Evolutionary conservation across 1,140 invertebrate species (phyloP), one percentile per base, ranked within the genome.

Genomic region (Tachypleus tridentatus): DNA sequence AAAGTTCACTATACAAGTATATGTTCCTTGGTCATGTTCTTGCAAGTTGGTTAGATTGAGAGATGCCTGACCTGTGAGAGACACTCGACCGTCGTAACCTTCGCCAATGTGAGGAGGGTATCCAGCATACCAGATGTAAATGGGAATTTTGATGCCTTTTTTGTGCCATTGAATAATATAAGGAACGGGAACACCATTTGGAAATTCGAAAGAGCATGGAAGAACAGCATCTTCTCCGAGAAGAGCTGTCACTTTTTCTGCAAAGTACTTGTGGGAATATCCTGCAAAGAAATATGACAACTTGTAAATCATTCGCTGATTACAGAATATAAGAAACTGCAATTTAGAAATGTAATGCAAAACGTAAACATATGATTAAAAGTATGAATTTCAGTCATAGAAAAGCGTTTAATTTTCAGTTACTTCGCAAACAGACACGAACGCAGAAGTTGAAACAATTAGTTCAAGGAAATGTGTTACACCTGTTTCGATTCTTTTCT

Each of bases 111-210:
- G 93, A 62, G 92, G 91, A 69, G 91, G 91, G 78, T 96, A 96
- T 75, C 89, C 91, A 79, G 94, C 91, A 83, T 95, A 96, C 91
- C 91, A 95, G 79, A 95, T 95, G 82, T 93, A 95, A 77, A 95
- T 93, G 70, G 91, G 91, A 79, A 92, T 88, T 80, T 93, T 90
- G 51, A 70, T 61, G 4, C 66, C 72, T 87, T 94, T 92, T 86
- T 94, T 95, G 85, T 93, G 89, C 93, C 93, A 97, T 83, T 95
- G 91, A 76, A 95, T 86, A 80, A 95, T 91, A 82, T 95, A 95
- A 78, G 92, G 91, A 80, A 93, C 90, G 74, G 89, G 88, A 78
- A 91, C 87, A 80, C 90, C 88, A 77, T 90, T 88, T 71, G 92
- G 92, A 80, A 93, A 95, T 78, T 93, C 90, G 79, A 97, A 90